These are phyloP conservation scores for Schlechtendalia chinensis DNA, from an alignment of 1,140 invertebrate genomes.

Conservation along the genomic window DNA sequence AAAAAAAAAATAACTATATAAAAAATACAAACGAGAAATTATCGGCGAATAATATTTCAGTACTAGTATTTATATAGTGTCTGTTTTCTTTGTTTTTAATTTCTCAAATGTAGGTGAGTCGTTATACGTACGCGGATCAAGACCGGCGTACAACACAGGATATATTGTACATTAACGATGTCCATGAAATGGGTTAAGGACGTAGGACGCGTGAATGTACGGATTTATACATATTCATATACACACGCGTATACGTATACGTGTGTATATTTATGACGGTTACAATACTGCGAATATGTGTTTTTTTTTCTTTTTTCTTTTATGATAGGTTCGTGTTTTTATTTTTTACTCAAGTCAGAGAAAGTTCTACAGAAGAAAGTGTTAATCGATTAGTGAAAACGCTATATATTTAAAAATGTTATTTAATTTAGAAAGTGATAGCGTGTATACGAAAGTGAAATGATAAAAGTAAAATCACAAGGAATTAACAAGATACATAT, in stretches of 20 bases:
- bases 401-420: constrained; percentile 41
- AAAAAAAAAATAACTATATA: too few relatives aligned
- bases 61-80: too few relatives aligned
- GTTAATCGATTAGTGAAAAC: constrained; percentile 49
- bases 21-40: too few relatives aligned
- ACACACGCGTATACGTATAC: neutral
- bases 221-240: too few relatives aligned
- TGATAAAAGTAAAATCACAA: constrained; percentile 47
- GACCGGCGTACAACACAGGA: neutral
- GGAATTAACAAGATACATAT: constrained; percentile 23
- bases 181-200: constrained; percentile 33
- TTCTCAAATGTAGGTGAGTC: neutral
- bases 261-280: neutral
- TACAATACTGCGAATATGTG: neutral
- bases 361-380: constrained; percentile 49
- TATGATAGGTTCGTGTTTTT: constrained; percentile 21
- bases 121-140: neutral
- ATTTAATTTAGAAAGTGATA: constrained; percentile 50
- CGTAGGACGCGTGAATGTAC: constrained; percentile 20
- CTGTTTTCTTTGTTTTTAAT: neutral
- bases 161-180: neutral
- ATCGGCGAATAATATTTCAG: too few relatives aligned
- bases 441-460: constrained; percentile 44
- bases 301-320: constrained; percentile 18
- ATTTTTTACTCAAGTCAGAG: constrained; percentile 35